Conservation (phyloP, 2,113 vertebrate genomes). For the Picathartes gymnocephalus region DNA sequence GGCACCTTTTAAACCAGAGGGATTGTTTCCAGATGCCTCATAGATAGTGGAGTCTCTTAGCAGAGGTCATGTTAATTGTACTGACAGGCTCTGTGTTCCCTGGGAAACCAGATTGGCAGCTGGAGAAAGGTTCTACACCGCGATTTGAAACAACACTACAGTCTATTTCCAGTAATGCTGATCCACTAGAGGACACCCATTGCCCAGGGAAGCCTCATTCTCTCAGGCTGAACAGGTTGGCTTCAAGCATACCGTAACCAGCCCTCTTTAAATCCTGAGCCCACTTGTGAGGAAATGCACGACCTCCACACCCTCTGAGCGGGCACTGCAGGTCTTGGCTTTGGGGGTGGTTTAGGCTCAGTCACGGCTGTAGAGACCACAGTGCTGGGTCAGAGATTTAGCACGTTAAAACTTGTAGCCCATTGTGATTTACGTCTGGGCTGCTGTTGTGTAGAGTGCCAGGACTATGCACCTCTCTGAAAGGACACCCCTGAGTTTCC, state of each 20-base stretch:
- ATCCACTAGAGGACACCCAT: neutral
- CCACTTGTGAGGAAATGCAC: accelerated
- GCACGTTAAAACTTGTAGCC: neutral
- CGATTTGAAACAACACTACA: neutral
- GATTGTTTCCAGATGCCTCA: neutral
- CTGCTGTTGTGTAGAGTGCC: neutral
- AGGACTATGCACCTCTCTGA: accelerated
- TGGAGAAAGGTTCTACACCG: neutral
- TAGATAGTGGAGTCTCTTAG: neutral
- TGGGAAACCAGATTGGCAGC: neutral
- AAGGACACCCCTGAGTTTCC: neutral
- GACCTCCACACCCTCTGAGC: neutral
- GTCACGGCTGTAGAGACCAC: accelerated
- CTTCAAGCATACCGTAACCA: neutral
- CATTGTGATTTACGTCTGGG: neutral
- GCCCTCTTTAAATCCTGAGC: neutral
- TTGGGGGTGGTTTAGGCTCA: neutral
- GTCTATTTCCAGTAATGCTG: neutral
- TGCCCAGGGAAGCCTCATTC: neutral
- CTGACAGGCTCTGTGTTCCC: neutral
- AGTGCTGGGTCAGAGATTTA: neutral
- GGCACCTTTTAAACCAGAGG: neutral
- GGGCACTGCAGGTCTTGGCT: accelerated
- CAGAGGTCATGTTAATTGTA: neutral
- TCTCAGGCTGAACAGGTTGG: neutral